Base-by-base conservation (phyloP, 1,140 invertebrate species). In the Pissodes strobi region DNA sequence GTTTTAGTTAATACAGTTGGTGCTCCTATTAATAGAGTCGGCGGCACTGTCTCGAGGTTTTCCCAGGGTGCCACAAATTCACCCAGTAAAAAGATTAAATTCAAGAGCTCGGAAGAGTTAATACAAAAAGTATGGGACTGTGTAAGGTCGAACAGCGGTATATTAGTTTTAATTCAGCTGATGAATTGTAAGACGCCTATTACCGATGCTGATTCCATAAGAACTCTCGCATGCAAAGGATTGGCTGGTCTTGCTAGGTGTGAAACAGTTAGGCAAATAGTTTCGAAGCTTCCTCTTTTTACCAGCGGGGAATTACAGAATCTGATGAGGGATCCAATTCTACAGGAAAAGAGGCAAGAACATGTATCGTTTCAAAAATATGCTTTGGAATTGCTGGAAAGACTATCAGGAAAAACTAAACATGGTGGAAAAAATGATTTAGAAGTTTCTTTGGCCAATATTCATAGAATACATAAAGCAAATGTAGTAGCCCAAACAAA, bases 361-460 rank as follows among this genome's bases (percentile, higher is more conserved):
- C 97, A 99, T 79, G 91, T 96, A 0, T 89, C 89, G 75, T 99
- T 99, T 80, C 96, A 97, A 79, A 95, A 95, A 77, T 94, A 95
- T 79, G 94, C 95, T 2, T 80, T 95, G 13, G 91, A 96, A 72
- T 80, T 99, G 12, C 84, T 99, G 56, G 94, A 97, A 78, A 82
- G 89, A 2, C 91, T 99, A 1, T 94, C 93, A 17, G 95, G 96
- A 2, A 95, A 95, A 81, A 88, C 88, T 2, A 95, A 95, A 75
- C 87, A 91, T 9, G 84, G 86, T 61, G 89, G 88, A 2, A 70
- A 70, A 12, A 27, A 27, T 27, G 90, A 91, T 74, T 84, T 94
- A 66, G 91, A 94, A 79, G 88, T 90, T 17, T 93, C 92, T 1
- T 80, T 94, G 15, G 87, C 86, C 2, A 94, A 93, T 74, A 91